A percentile compares a stretch with the other conserved stretches of the same genome.
phyloP scores from a whole-genome alignment of 2,797 vertebrate genomes.

The Ambastaia sidthimunki region DNA sequence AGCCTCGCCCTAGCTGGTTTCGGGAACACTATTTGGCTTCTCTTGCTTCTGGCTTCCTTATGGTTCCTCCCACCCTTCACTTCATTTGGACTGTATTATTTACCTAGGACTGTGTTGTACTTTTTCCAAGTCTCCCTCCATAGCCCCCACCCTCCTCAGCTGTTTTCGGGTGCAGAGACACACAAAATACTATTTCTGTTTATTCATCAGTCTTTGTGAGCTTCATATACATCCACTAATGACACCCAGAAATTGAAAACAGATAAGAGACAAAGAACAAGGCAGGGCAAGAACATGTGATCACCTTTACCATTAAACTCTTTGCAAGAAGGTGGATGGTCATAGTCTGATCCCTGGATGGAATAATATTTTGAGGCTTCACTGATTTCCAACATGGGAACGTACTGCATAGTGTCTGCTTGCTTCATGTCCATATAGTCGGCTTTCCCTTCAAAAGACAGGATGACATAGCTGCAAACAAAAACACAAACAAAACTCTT shows the following conservation, averaged over 20 bases:
- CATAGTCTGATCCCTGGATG: constrained; percentile 89
- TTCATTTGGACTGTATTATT: no score
- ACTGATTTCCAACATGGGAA: constrained; percentile 96
- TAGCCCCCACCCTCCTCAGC: no score
- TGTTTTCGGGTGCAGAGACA: no score
- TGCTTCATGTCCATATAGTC: constrained; percentile 99
- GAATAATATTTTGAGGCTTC: constrained; percentile 90
- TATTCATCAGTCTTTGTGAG: no score
- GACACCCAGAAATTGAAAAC: constrained; percentile 12
- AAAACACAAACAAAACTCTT: constrained; percentile 26
- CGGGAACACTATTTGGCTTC: no score
- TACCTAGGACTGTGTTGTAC: no score
- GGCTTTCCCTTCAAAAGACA: constrained; percentile 95
- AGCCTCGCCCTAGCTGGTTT: no score
- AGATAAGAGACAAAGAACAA: not conserved
- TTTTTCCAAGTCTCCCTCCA: no score
- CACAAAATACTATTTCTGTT: no score
- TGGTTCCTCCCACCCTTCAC: no score
- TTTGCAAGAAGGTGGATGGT: constrained; percentile 89
- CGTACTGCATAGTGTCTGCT: constrained; percentile 92
- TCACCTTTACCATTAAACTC: constrained; percentile 76
- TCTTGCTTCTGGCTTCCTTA: no score
- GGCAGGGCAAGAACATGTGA: not conserved
- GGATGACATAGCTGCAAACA: constrained; percentile 90
- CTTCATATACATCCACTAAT: no score